phyloP scores from a whole-genome alignment of 2,888 invertebrate species.

The Stegophylla sp. region DNA sequence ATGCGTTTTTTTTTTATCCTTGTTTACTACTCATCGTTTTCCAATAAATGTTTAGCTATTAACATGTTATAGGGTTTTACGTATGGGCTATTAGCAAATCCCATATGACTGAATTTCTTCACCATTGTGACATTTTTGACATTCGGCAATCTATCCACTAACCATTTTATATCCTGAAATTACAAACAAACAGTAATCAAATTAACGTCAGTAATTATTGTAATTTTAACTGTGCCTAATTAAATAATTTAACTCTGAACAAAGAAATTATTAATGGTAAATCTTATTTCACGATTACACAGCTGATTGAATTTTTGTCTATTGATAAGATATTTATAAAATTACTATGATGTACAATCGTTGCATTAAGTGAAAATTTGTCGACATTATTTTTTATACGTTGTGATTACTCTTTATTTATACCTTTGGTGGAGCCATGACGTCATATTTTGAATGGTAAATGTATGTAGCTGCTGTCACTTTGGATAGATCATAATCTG shows the following conservation, averaged over 20 bases:
- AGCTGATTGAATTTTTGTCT: too few relatives aligned
- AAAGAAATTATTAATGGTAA: too few relatives aligned
- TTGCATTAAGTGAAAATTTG: not conserved
- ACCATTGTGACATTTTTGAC: slow-evolving; percentile 60
- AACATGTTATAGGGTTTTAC: slow-evolving; percentile 16
- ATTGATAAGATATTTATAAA: too few relatives aligned
- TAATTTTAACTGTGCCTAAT: too few relatives aligned
- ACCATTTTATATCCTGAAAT: slow-evolving; percentile 60
- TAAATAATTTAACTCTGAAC: too few relatives aligned
- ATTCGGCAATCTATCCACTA: slow-evolving; percentile 54
- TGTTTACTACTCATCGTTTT: not conserved
- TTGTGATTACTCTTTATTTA: not conserved
- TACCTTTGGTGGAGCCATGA: slow-evolving; percentile 59
- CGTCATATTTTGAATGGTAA: slow-evolving; percentile 56
- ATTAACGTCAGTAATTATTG: too few relatives aligned
- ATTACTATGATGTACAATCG: not conserved
- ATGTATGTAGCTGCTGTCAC: slow-evolving; percentile 54
- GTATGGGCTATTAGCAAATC: slow-evolving; percentile 27
- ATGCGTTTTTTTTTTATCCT: too few relatives aligned
- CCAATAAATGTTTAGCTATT: slow-evolving; percentile 26
- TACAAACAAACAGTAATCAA: too few relatives aligned
- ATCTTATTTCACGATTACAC: too few relatives aligned
- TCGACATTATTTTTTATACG: not conserved
- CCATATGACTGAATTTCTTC: slow-evolving; percentile 46
- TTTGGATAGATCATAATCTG: slow-evolving; percentile 60